Conservation (phyloP, 1,140 invertebrate species). For the Ganaspis sp. region DNA sequence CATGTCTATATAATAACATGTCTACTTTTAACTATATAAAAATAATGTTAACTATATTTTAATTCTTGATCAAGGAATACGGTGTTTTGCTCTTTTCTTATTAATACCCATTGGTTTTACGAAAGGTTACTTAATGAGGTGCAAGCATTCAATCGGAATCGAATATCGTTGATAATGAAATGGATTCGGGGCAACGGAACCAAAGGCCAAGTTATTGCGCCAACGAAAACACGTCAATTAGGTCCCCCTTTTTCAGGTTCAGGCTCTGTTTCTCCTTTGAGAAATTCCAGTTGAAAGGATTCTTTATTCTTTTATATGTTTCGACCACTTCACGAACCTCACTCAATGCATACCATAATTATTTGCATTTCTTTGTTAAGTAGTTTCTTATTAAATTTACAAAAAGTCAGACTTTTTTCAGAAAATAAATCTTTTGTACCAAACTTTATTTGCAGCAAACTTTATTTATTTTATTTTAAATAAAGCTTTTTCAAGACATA, state of each 20-base stretch:
- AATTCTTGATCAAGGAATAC: neutral
- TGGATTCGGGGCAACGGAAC: neutral
- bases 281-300: neutral
- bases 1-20: too few species aligned
- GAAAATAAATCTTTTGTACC: too few species aligned
- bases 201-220: neutral
- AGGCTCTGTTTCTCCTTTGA: neutral
- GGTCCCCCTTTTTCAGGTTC: neutral
- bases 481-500: too few species aligned
- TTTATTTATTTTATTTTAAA: too few species aligned
- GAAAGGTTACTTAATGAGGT: neutral
- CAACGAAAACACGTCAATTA: constrained; percentile 10
- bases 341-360: neutral
- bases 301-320: neutral
- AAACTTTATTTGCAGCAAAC: too few species aligned
- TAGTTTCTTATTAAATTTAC: too few species aligned
- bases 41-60: neutral
- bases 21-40: too few species aligned
- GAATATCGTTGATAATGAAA: constrained; percentile 26
- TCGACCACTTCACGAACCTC: neutral
- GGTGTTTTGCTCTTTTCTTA: neutral
- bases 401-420: too few species aligned
- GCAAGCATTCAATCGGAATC: neutral
- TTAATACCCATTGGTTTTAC: neutral
- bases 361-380: neutral